Evolutionary conservation across 2,888 invertebrate genomes (phyloP).

Genomic region (Odontocolon sp.): DNA sequence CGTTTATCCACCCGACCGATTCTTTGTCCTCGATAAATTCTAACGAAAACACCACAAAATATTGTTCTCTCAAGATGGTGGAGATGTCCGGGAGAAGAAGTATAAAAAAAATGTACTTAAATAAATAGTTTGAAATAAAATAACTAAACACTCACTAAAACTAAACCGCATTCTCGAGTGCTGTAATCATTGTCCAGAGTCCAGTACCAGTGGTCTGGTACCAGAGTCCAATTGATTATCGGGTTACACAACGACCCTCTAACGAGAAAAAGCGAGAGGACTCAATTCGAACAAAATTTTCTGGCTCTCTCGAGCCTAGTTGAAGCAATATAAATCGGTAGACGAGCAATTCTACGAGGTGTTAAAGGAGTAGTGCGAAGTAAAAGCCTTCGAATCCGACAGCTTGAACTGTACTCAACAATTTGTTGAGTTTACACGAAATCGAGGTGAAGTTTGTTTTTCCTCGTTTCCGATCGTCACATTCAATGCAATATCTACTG

Average conservation of each 20-base stretch:
- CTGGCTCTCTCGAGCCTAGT: slow-evolving; percentile 18
- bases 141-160: slow-evolving; percentile 36
- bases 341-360: slow-evolving; percentile 29
- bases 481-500: background rate
- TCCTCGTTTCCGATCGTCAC: background rate
- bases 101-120: slow-evolving; percentile 12
- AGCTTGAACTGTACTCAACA: too few species aligned
- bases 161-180: background rate
- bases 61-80: background rate
- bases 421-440: background rate
- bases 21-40: too few species aligned
- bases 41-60: too few species aligned
- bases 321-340: slow-evolving; percentile 51
- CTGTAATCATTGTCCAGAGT: slow-evolving; percentile 36
- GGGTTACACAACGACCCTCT: slow-evolving; percentile 37
- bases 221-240: slow-evolving; percentile 44
- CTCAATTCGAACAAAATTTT: slow-evolving; percentile 18
- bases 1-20: background rate
- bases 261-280: slow-evolving; percentile 18
- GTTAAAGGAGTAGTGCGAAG: too few species aligned
- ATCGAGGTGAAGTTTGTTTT: slow-evolving; percentile 14
- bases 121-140: slow-evolving; percentile 34
- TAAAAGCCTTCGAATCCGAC: too few species aligned
- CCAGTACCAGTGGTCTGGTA: slow-evolving; percentile 30
- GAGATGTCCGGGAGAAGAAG: background rate